phyloP scores from a whole-genome alignment of 2,113 vertebrate species.

The Myxocyprinus asiaticus region DNA sequence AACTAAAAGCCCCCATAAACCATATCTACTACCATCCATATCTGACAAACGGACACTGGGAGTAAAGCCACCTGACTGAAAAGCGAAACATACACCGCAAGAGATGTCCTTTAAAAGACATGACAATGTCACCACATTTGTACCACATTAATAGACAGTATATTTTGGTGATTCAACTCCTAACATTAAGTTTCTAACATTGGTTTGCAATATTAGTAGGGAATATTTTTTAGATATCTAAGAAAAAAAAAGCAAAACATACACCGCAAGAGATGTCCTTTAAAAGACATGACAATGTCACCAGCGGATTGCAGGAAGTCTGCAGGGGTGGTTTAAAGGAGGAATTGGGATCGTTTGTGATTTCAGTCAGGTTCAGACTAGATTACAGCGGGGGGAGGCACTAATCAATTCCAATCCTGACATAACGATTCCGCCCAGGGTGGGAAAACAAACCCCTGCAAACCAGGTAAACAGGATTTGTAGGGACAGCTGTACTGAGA shows the following conservation, averaged over 20 bases:
- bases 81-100: background rate
- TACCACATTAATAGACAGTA: no score
- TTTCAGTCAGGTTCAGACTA: conserved; percentile 48
- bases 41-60: no score
- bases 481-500: conserved; percentile 29
- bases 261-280: background rate
- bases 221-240: no score
- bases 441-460: conserved; percentile 41
- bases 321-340: background rate
- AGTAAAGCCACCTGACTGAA: no score
- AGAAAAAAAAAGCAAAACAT: background rate
- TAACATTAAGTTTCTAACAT: no score
- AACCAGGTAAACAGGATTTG: conserved; percentile 39
- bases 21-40: no score
- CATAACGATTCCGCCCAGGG: conserved; percentile 38
- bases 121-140: background rate
- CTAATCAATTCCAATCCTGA: conserved; percentile 55
- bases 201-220: no score
- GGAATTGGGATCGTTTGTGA: conserved; percentile 34
- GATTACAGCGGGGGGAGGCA: conserved; percentile 7
- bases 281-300: conserved; percentile 5
- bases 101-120: conserved; percentile 7
- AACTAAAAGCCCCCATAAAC: background rate
- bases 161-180: no score
- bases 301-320: background rate